Conservation (phyloP, 2,113 vertebrate species). For the Axis porcinus region DNA sequence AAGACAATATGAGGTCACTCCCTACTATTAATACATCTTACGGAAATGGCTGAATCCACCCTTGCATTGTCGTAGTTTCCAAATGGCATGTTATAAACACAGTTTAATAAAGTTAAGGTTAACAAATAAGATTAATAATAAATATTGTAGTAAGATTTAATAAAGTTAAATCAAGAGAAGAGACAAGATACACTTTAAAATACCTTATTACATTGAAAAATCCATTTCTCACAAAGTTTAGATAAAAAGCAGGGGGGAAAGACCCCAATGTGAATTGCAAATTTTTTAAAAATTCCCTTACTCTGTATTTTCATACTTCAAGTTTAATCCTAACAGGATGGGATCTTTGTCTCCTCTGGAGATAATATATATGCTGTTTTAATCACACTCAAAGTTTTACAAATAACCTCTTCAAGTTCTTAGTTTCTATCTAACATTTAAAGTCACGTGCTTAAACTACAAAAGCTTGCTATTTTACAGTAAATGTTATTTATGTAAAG, state of each 20-base stretch:
- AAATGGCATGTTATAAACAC: neutral
- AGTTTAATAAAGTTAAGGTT: neutral
- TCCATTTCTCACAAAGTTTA: constrained; percentile 21
- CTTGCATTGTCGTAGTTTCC: neutral
- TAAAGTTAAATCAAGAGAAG: constrained; percentile 16
- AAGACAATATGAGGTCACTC: neutral
- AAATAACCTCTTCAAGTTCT: constrained; percentile 1
- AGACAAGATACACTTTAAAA: constrained; percentile 30
- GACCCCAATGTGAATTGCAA: neutral
- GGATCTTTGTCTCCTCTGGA: neutral
- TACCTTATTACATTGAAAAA: constrained; percentile 32
- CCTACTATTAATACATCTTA: neutral
- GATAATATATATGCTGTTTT: constrained; percentile 12
- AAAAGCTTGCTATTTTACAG: constrained; percentile 33
- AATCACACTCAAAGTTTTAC: constrained; percentile 26
- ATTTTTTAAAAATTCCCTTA: neutral
- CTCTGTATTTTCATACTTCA: neutral
- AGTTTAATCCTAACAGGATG: neutral
- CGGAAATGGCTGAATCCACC: neutral
- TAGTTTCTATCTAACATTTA: constrained; percentile 45
- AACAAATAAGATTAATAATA: neutral
- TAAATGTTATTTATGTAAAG: constrained; percentile 34
- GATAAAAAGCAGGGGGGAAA: neutral
- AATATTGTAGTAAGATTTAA: neutral
- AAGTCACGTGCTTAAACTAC: neutral